Evolutionary conservation across 2,113 vertebrate species (phyloP).

Genomic region (Cochlearius cochlearius): DNA sequence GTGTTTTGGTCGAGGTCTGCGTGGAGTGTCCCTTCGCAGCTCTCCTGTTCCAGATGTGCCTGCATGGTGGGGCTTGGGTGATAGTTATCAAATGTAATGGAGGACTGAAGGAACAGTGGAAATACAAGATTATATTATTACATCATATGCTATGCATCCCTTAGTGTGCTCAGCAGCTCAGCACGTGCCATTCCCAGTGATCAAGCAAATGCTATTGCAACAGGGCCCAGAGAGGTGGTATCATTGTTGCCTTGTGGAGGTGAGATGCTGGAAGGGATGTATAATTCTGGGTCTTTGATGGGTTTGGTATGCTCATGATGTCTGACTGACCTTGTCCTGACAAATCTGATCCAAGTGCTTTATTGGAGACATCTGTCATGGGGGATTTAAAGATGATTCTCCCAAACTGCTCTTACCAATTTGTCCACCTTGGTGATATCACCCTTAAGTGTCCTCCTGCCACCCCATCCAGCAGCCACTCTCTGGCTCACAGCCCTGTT

Average conservation of each 20-base stretch:
- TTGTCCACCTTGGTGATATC: not conserved
- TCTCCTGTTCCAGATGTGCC: not conserved
- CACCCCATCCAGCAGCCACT: not conserved
- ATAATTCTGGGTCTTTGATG: not conserved
- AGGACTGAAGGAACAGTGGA: not conserved
- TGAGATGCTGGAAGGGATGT: not conserved
- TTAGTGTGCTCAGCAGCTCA: not conserved
- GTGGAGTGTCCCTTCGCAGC: not conserved
- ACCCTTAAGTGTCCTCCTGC: not conserved
- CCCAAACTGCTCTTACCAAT: not conserved
- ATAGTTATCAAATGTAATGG: not conserved
- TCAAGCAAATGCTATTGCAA: not conserved
- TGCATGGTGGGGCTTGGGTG: not conserved
- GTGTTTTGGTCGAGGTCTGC: not conserved
- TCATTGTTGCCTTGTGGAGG: not conserved
- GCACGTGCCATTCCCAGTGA: not conserved
- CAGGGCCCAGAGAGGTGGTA: accelerated
- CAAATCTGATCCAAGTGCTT: not conserved
- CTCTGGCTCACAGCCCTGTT: no score
- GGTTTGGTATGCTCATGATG: not conserved
- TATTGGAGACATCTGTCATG: not conserved
- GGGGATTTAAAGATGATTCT: not conserved
- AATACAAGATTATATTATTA: not conserved
- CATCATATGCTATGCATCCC: not conserved
- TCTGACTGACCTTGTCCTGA: not conserved